phyloP scores from a whole-genome alignment of 2,113 vertebrate genomes.

The Passer montanus region DNA sequence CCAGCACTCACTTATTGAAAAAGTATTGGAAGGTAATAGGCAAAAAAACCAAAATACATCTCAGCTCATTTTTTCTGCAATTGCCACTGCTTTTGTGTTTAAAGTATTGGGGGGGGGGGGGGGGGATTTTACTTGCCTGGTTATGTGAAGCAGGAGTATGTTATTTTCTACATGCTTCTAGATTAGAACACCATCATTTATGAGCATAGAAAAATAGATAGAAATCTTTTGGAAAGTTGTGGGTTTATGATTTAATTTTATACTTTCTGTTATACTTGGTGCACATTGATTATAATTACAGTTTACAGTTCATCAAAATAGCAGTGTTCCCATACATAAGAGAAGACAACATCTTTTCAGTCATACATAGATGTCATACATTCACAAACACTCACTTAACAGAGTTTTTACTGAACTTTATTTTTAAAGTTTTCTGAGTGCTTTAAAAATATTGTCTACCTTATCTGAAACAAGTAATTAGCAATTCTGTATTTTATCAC shows the following conservation, averaged over 20 bases:
- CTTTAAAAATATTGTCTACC: background rate
- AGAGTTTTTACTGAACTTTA: background rate
- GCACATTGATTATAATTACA: conserved; percentile 30
- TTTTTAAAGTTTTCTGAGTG: background rate
- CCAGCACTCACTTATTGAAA: background rate
- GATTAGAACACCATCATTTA: background rate
- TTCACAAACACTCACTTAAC: background rate
- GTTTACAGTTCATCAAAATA: conserved; percentile 5
- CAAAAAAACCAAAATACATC: background rate
- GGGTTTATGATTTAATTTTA: conserved; percentile 2
- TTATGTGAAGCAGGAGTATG: background rate
- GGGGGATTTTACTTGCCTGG: background rate
- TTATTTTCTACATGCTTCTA: background rate
- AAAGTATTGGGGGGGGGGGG: background rate
- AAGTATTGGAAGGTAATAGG: background rate
- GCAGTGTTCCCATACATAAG: background rate
- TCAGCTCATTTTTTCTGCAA: background rate
- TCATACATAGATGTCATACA: background rate
- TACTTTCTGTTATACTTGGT: background rate
- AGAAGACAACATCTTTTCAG: background rate
- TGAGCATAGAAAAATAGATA: background rate
- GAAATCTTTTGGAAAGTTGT: background rate
- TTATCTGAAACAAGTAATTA: background rate
- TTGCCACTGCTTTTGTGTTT: background rate
- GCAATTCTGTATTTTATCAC: background rate